These are phyloP conservation scores for Geotrypetes seraphini DNA, from an alignment of 2,797 vertebrate species.

Conservation along the genomic window DNA sequence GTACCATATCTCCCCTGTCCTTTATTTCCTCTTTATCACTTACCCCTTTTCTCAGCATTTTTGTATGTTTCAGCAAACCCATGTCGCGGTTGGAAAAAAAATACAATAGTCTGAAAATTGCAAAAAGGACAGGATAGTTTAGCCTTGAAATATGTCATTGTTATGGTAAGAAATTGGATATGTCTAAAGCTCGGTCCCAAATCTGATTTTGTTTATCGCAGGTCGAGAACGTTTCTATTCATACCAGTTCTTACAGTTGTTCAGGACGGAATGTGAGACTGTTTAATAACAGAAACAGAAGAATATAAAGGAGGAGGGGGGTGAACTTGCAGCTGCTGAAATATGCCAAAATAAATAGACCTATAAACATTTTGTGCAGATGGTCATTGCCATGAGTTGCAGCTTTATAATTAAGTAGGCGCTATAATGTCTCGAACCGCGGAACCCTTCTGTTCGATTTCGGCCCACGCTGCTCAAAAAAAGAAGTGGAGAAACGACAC, in stretches of 20 bases:
- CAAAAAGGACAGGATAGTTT: constrained; percentile 43
- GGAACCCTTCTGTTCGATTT: background rate
- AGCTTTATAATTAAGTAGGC: too few species aligned
- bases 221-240: constrained; percentile 33
- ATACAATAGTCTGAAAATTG: constrained; percentile 27
- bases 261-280: constrained; percentile 20
- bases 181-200: constrained; percentile 44
- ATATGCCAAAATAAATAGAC: constrained; percentile 30
- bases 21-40: too few species aligned
- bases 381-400: background rate
- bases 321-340: constrained; percentile 20
- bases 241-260: constrained; percentile 21
- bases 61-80: too few species aligned
- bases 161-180: constrained; percentile 85
- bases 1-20: too few species aligned
- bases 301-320: constrained; percentile 1
- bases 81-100: background rate
- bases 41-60: too few species aligned
- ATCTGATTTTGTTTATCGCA: constrained; percentile 35
- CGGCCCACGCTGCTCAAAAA: too few species aligned
- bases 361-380: constrained; percentile 13
- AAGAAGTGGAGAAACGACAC: too few species aligned
- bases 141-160: constrained; percentile 57
- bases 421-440: background rate
- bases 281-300: background rate